Evolutionary conservation across 2,888 invertebrate genomes (phyloP).

Genomic region (Tenthredo scrophulariae): DNA sequence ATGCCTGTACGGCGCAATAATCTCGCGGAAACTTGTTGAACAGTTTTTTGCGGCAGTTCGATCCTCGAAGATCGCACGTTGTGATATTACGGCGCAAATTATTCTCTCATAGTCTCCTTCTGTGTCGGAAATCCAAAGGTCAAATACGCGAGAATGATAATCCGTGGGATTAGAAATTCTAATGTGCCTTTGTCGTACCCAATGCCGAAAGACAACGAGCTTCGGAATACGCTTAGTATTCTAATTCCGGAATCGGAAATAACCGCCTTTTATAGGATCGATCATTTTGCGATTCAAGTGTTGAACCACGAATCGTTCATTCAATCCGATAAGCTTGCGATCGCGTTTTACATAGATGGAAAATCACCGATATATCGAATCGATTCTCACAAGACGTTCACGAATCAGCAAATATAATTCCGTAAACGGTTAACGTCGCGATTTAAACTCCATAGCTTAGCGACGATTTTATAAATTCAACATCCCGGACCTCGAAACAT

Average conservation of each 20-base stretch:
- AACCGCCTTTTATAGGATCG: neutral
- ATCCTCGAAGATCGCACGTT: neutral
- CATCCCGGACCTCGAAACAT: neutral
- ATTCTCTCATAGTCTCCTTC: neutral
- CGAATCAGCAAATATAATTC: neutral
- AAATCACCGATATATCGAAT: neutral
- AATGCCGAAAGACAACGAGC: neutral
- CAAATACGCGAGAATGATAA: slow-evolving; percentile 11
- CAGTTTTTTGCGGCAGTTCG: neutral
- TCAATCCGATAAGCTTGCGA: neutral
- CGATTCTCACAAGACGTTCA: slow-evolving; percentile 14
- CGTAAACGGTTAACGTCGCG: neutral
- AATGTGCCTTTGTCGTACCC: neutral
- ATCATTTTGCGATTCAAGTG: slow-evolving; percentile 6
- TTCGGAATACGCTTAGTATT: slow-evolving; percentile 21
- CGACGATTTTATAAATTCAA: neutral
- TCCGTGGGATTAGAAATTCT: neutral
- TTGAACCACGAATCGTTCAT: neutral
- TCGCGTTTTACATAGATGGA: neutral
- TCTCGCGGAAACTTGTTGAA: neutral
- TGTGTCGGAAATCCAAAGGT: slow-evolving; percentile 6
- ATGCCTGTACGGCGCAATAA: neutral
- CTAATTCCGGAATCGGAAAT: neutral
- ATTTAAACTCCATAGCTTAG: neutral
- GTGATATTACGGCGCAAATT: neutral